phyloP scores from a whole-genome alignment of 1,140 invertebrate genomes.

The Conopomorpha cramerella region DNA sequence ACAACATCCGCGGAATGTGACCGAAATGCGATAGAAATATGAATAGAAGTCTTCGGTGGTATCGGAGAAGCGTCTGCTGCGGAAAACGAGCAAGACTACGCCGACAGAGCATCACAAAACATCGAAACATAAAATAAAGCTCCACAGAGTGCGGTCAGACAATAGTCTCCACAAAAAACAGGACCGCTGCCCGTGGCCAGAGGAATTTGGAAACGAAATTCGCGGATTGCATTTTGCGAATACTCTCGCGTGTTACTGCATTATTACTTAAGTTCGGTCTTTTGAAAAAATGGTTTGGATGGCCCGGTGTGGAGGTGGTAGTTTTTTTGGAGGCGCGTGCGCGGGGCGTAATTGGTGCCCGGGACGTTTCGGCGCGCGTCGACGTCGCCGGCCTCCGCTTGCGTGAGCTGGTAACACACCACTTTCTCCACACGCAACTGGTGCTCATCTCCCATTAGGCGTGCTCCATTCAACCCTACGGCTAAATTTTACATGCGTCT shows the following conservation, averaged over 20 bases:
- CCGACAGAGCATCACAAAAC: slow-evolving; percentile 15
- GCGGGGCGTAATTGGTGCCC: slow-evolving; percentile 46
- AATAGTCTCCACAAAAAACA: slow-evolving; percentile 47
- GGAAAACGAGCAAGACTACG: slow-evolving; percentile 5
- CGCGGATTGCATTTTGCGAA: slow-evolving; percentile 55
- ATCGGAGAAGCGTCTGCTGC: slow-evolving; percentile 13
- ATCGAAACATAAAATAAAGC: slow-evolving; percentile 28
- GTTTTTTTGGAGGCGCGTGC: slow-evolving; percentile 56
- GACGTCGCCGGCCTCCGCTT: slow-evolving; percentile 10
- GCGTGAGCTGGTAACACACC: too few relatives aligned
- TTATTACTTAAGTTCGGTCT: slow-evolving; percentile 55
- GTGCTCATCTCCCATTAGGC: too few relatives aligned
- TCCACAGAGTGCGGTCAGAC: too few relatives aligned
- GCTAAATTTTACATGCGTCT: not conserved
- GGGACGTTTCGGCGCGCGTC: slow-evolving; percentile 22
- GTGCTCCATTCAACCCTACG: not conserved
- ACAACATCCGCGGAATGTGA: too few relatives aligned
- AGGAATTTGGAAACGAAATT: slow-evolving; percentile 54
- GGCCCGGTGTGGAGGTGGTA: slow-evolving; percentile 23
- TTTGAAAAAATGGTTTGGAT: slow-evolving; percentile 48
- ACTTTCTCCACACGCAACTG: too few relatives aligned
- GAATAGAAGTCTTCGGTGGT: slow-evolving; percentile 7
- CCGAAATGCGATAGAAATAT: too few relatives aligned
- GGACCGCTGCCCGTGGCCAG: slow-evolving; percentile 17
- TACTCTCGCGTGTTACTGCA: slow-evolving; percentile 58